Base-by-base conservation (phyloP, 2,797 vertebrate genomes). In the Sciurus carolinensis region DNA sequence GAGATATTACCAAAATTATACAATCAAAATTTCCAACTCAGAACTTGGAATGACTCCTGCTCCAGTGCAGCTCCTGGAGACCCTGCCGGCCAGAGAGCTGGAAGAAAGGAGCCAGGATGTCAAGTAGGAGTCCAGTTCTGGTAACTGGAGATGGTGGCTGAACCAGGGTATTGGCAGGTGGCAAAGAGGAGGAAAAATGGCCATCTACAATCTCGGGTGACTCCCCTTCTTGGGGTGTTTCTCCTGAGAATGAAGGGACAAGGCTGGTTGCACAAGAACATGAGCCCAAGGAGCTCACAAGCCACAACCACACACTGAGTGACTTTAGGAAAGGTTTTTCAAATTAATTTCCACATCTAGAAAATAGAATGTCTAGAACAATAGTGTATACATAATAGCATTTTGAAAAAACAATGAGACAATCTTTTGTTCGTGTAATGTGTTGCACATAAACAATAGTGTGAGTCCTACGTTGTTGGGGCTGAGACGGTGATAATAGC, bases 381-480 rank as follows among this genome's bases (percentile, higher is more conserved):
- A 57, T 8, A 57, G 7, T 57, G 54, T 57, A 18, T 57, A 57
- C 54, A 57, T 57, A 57, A 57, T 57, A 22, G 54, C 22, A 57
- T 22, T 57, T 57, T 22, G 54, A 57, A 8, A 57, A 39, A 57
- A 57, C 22, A 54, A 54, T 2, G 13, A 87, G 30, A 11, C 36
- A 14, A 36, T 64, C 47, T 28, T 44, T 52, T 50, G 36, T 39
- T 39, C 39, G 39, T 22, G 3, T 24, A 6, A 44, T 13, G 22
- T 36, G 28, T n/a, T 75, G 33, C 71, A 50, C 39, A 10, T 4
- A 28, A 7, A 5, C 22, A 59, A 42, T 18, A 64, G 33, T 0
- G 0, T 18, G 83, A 44, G n/a, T 18, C 36, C n/a, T 28, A 1
- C 1, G 26, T 0, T 28, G 64, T 30, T 7, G 33, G 14, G 1